Evolutionary conservation across 2,888 invertebrate genomes (phyloP).

Genomic region (Epirrhoe tristata): DNA sequence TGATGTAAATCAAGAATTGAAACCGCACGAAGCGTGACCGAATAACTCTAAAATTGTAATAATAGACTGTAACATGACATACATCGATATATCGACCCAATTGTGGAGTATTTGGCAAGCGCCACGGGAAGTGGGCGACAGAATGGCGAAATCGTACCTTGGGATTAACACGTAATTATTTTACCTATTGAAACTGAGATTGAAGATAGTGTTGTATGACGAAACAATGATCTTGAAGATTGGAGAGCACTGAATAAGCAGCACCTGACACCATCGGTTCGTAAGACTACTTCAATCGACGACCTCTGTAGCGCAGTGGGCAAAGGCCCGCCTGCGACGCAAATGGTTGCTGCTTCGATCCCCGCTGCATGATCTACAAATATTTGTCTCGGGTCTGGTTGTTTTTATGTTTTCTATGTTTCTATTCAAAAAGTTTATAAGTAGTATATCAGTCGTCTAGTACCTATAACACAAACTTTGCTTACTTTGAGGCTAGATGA

Average conservation of each 20-base stretch:
- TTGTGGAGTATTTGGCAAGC: constrained; percentile 73
- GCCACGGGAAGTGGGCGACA: constrained; percentile 66
- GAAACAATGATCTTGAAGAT: not conserved
- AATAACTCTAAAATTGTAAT: constrained; percentile 57
- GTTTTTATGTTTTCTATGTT: too few species aligned
- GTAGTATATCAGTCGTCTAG: too few species aligned
- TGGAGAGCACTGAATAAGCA: not conserved
- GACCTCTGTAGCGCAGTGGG: too few species aligned
- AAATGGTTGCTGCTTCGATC: too few species aligned
- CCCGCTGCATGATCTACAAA: too few species aligned
- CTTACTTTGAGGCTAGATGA: too few species aligned
- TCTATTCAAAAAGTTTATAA: too few species aligned
- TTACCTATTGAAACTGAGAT: constrained; percentile 15
- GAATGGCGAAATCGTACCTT: constrained; percentile 53
- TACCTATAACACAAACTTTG: too few species aligned
- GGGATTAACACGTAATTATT: constrained; percentile 33
- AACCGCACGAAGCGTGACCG: constrained; percentile 53
- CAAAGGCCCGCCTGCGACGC: too few species aligned
- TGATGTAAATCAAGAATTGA: constrained; percentile 36
- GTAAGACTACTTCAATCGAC: not conserved
- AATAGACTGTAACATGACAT: constrained; percentile 59
- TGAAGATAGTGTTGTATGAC: constrained; percentile 14
- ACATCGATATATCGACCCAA: constrained; percentile 56
- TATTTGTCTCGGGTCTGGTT: too few species aligned
- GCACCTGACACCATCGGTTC: not conserved